A percentile compares a stretch with the other conserved stretches of the same genome.
These are phyloP conservation scores for Petaurus breviceps DNA, from an alignment of 2,113 vertebrate genomes.

Conservation along the genomic window DNA sequence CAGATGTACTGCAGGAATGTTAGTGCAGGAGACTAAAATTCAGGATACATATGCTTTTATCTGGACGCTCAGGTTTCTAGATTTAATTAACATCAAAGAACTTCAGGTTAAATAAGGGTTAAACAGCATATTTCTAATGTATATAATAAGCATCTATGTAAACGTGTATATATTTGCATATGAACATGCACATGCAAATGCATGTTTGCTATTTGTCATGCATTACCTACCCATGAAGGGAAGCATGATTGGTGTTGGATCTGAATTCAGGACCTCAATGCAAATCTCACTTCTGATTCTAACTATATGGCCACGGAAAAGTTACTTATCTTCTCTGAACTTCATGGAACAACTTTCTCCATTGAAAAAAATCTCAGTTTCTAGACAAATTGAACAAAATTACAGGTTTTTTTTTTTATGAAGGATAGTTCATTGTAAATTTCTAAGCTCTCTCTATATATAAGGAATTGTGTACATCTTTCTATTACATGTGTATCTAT, in stretches of 20 bases:
- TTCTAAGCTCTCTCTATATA: neutral
- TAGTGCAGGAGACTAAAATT: neutral
- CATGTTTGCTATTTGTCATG: neutral
- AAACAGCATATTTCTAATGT: neutral
- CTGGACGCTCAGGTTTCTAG: neutral
- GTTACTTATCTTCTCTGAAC: neutral
- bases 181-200: neutral
- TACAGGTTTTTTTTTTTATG: neutral
- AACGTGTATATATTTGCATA: no score
- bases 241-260: neutral
- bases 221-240: neutral
- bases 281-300: neutral
- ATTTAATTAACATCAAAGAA: neutral
- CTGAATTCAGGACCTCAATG: neutral
- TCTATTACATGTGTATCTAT: neutral
- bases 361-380: neutral
- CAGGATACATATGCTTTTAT: neutral
- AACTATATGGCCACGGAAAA: neutral
- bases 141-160: neutral
- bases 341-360: neutral
- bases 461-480: neutral
- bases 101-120: neutral
- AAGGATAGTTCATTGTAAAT: neutral
- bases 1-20: neutral
- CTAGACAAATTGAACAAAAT: neutral